Evolutionary conservation across 2,888 invertebrate genomes (phyloP).

Genomic region (Eumerus sabulonum): DNA sequence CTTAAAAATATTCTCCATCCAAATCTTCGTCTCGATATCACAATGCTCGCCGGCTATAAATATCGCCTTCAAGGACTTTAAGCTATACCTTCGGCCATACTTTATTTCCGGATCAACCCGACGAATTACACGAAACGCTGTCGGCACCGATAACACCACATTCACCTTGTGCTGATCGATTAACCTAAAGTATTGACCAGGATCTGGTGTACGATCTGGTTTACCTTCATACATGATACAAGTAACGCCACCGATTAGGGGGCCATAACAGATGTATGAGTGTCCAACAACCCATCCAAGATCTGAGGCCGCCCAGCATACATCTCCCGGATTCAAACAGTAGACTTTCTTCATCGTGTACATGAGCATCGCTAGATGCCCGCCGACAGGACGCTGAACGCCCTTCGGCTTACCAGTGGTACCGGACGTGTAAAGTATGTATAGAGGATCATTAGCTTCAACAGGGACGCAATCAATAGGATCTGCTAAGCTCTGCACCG

Average conservation of each 20-base stretch:
- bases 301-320: conserved; percentile 91
- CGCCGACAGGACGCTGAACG: conserved; percentile 91
- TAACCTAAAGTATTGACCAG: conserved; percentile 94
- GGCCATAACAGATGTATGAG: conserved; percentile 96
- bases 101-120: conserved; percentile 88
- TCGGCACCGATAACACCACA: conserved; percentile 93
- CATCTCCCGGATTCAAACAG: conserved; percentile 88
- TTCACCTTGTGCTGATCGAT: conserved; percentile 92
- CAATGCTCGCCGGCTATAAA: conserved; percentile 96
- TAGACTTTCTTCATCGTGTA: conserved; percentile 93
- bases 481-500: conserved; percentile 83
- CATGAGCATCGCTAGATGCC: conserved; percentile 90
- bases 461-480: conserved; percentile 91
- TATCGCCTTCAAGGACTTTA: conserved; percentile 85
- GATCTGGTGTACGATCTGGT: conserved; percentile 95
- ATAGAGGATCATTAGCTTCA: conserved; percentile 93
- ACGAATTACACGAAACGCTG: conserved; percentile 90
- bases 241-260: conserved; percentile 88
- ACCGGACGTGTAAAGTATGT: conserved; percentile 95
- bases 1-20: conserved; percentile 86
- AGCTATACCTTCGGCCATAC: conserved; percentile 85
- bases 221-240: conserved; percentile 94
- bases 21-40: conserved; percentile 91
- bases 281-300: conserved; percentile 96
- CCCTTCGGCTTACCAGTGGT: conserved; percentile 89